phyloP scores from a whole-genome alignment of 1,140 invertebrate species.

The Helicoverpa armigera region DNA sequence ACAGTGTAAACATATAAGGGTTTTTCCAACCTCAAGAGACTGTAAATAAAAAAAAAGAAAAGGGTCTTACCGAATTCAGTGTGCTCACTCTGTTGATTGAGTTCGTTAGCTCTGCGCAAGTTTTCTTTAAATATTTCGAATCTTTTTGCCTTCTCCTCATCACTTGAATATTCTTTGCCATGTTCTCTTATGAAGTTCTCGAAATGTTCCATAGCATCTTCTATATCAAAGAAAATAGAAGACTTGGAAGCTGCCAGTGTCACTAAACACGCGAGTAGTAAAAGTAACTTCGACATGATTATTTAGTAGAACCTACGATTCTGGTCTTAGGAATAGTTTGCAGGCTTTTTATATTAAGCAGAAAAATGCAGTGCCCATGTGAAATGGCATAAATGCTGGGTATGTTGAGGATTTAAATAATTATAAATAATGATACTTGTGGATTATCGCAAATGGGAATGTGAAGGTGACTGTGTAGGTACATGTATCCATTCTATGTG shows the following conservation, averaged over 20 bases:
- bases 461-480: no score
- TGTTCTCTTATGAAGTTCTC: slow-evolving; percentile 7
- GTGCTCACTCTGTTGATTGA: background rate
- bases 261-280: no score
- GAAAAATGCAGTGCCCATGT: no score
- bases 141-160: background rate
- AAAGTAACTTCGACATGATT: no score
- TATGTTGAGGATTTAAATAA: background rate
- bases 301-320: no score
- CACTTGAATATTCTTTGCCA: background rate
- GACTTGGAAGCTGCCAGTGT: no score
- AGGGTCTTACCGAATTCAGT: slow-evolving; percentile 12
- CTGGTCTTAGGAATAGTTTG: no score
- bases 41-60: background rate
- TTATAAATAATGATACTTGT: background rate
- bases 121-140: slow-evolving; percentile 36
- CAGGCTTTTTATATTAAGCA: no score
- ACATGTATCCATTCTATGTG: no score
- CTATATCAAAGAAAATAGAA: background rate
- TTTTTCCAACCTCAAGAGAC: no score
- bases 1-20: no score
- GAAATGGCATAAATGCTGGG: background rate
- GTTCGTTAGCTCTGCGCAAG: background rate
- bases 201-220: slow-evolving; percentile 3
- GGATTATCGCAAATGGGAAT: no score